A percentile compares a stretch with the other conserved stretches of the same genome.
These are phyloP conservation scores for Scomberomorus guttatus DNA, from an alignment of 2,797 vertebrate genomes.

Conservation along the genomic window DNA sequence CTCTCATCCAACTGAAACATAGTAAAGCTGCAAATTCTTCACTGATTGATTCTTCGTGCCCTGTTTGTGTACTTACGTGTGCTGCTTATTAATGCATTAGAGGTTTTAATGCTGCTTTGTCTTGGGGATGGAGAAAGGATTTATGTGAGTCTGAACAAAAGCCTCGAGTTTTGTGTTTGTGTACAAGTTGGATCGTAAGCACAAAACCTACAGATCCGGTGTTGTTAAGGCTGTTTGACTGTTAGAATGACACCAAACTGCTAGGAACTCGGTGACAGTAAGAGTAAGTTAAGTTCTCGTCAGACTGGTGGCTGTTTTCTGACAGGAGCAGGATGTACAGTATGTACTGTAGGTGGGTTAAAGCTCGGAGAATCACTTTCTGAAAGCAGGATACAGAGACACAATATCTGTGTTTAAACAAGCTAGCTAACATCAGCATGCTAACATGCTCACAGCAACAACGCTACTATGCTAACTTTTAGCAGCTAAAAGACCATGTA, in stretches of 20 bases:
- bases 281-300: slow-evolving; percentile 13
- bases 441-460: neutral
- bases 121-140: slow-evolving; percentile 42
- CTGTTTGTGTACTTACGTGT: slow-evolving; percentile 40
- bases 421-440: neutral
- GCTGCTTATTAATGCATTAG: slow-evolving; percentile 51
- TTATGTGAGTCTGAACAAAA: slow-evolving; percentile 43
- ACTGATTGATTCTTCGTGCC: slow-evolving; percentile 30
- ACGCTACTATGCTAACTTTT: too few species aligned
- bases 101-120: slow-evolving; percentile 56
- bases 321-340: slow-evolving; percentile 39
- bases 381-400: too few species aligned
- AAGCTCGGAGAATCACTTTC: neutral
- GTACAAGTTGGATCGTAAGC: slow-evolving; percentile 31
- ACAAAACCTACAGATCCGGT: slow-evolving; percentile 16
- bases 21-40: slow-evolving; percentile 42
- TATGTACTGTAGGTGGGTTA: slow-evolving; percentile 40
- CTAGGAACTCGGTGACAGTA: slow-evolving; percentile 14
- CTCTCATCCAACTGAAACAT: slow-evolving; percentile 36
- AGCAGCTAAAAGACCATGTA: too few species aligned
- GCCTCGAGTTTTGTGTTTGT: slow-evolving; percentile 45
- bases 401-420: too few species aligned
- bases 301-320: slow-evolving; percentile 41
- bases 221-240: neutral
- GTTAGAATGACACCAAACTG: slow-evolving; percentile 13